Evolutionary conservation across 2,113 vertebrate genomes (phyloP).

Genomic region (Probosciger aterrimus): DNA sequence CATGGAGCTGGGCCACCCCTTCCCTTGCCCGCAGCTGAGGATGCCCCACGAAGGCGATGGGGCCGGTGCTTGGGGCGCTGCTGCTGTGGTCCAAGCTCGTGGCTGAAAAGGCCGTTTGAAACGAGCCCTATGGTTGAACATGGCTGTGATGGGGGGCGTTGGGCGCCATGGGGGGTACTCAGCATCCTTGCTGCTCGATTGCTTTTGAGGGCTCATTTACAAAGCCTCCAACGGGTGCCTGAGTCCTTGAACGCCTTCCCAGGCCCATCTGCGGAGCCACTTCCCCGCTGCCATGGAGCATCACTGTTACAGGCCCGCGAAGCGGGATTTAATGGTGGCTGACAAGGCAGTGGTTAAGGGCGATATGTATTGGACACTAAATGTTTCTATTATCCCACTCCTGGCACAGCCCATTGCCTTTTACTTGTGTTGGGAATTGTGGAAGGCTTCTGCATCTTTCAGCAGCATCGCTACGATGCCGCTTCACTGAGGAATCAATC

Average conservation of each 20-base stretch:
- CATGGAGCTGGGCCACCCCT: neutral
- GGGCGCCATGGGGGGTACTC: neutral
- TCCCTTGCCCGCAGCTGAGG: neutral
- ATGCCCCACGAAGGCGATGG: neutral
- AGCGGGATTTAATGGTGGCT: conserved; percentile 34
- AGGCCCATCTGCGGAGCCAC: neutral
- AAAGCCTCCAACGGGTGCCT: neutral
- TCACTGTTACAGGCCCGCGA: conserved; percentile 6
- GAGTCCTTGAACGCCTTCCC: conserved; percentile 36
- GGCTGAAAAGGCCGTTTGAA: neutral
- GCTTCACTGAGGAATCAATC: neutral
- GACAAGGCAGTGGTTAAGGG: conserved; percentile 19
- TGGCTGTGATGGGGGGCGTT: neutral
- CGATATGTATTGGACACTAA: conserved; percentile 25
- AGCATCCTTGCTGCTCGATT: neutral
- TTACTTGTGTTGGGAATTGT: conserved; percentile 5
- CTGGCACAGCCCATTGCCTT: conserved; percentile 51
- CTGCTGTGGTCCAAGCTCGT: neutral
- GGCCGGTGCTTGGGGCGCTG: neutral
- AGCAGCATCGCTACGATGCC: neutral
- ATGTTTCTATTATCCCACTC: conserved; percentile 27
- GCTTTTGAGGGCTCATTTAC: conserved; percentile 54
- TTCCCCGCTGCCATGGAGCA: neutral
- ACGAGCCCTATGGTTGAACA: neutral
- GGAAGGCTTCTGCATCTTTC: neutral